A percentile compares a stretch with the other conserved stretches of the same genome.
Conservation (phyloP, 2,797 vertebrate genomes). For the Toxotes lorentzi region DNA sequence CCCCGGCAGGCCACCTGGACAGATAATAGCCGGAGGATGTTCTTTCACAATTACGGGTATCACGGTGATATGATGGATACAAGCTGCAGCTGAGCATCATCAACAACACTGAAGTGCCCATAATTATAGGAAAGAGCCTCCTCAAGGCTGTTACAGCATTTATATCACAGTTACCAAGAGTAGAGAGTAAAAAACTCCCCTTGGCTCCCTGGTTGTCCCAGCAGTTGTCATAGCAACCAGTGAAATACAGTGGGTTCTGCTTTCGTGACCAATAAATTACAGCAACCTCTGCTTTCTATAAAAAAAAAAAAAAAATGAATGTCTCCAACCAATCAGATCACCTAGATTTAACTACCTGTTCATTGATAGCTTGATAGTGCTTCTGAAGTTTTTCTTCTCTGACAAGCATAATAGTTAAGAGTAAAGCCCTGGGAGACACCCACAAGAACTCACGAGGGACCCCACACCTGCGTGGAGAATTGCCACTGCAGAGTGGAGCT, state of each 20-base stretch:
- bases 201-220: slow-evolving; percentile 7
- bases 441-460: slow-evolving; percentile 7
- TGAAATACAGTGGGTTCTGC: slow-evolving; percentile 10
- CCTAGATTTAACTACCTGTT: not conserved
- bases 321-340: slow-evolving; percentile 6
- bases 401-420: slow-evolving; percentile 3
- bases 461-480: slow-evolving; percentile 17
- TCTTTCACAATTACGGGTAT: slow-evolving; percentile 49
- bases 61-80: slow-evolving; percentile 52
- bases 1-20: slow-evolving; percentile 51
- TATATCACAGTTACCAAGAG: slow-evolving; percentile 48
- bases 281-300: slow-evolving; percentile 4
- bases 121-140: slow-evolving; percentile 64
- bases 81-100: slow-evolving; percentile 62
- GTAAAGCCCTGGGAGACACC: not conserved
- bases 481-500: slow-evolving; percentile 7
- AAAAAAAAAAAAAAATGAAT: not conserved
- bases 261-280: slow-evolving; percentile 25
- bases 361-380: not conserved
- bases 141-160: slow-evolving; percentile 52
- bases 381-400: not conserved
- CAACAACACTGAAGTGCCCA: slow-evolving; percentile 52
- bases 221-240: slow-evolving; percentile 54
- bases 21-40: slow-evolving; percentile 51
- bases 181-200: slow-evolving; percentile 28